These are phyloP conservation scores for Ochlodes sylvanus DNA, from an alignment of 2,888 invertebrate species.

Conservation along the genomic window DNA sequence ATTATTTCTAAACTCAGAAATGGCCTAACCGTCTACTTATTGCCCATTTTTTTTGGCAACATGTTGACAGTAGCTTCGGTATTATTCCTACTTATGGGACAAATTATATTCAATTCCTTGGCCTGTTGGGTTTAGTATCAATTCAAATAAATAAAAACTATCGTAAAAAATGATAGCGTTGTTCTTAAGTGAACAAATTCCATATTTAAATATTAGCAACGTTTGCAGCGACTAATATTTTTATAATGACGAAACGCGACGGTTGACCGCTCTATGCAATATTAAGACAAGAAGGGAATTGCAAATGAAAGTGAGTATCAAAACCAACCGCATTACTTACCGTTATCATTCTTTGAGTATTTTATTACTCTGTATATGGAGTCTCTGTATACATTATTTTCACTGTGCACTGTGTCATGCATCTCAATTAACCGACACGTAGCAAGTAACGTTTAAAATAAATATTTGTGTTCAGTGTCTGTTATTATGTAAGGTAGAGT, in stretches of 20 bases:
- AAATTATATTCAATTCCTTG: no score
- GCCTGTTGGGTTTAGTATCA: no score
- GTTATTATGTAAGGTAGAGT: not conserved
- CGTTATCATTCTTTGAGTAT: slow-evolving; percentile 12
- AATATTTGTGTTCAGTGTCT: not conserved
- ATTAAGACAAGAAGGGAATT: slow-evolving; percentile 5
- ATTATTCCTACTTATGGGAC: no score
- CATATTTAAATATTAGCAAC: not conserved
- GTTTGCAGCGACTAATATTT: not conserved
- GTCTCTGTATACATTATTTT: slow-evolving; percentile 14
- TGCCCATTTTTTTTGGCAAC: no score
- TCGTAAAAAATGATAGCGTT: not conserved
- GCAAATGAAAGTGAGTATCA: slow-evolving; percentile 1
- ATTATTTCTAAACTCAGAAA: no score
- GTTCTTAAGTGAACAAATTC: not conserved
- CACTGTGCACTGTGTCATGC: slow-evolving; percentile 9
- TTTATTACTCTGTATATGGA: slow-evolving; percentile 13
- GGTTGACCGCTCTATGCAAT: not conserved
- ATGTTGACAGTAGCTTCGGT: no score
- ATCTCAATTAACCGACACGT: slow-evolving; percentile 3
- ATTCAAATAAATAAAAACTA: no score
- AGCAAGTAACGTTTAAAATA: not conserved
- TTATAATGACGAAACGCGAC: not conserved
- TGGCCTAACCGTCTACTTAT: no score
- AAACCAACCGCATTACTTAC: not conserved